A percentile compares a stretch with the other conserved stretches of the same genome.
Conservation (phyloP, 2,113 vertebrate genomes). For the Hymenochirus boettgeri region DNA sequence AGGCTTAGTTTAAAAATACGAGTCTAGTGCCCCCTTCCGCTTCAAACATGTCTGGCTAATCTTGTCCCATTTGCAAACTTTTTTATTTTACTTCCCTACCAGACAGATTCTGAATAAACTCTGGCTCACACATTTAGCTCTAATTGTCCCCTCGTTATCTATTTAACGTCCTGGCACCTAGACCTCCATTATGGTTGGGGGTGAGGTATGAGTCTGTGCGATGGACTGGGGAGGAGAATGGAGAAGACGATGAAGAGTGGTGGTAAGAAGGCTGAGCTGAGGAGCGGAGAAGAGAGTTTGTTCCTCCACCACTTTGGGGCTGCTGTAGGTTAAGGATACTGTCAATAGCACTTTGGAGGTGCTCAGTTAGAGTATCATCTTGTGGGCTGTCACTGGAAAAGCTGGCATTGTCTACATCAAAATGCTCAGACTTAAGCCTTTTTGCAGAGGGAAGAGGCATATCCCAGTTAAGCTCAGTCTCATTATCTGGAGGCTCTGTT, state of each 20-base stretch:
- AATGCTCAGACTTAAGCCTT: slow-evolving; percentile 77
- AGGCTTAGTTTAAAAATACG: slow-evolving; percentile 34
- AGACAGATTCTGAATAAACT: slow-evolving; percentile 10
- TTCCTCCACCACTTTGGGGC: slow-evolving; percentile 50
- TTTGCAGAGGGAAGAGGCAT: slow-evolving; percentile 69
- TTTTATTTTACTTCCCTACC: background rate
- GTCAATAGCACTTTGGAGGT: slow-evolving; percentile 93
- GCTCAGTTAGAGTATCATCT: slow-evolving; percentile 83
- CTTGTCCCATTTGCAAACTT: slow-evolving; percentile 30
- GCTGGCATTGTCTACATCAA: slow-evolving; percentile 88
- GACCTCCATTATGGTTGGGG: slow-evolving; percentile 81
- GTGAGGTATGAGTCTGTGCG: slow-evolving; percentile 63
- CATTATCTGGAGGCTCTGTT: slow-evolving; percentile 34
- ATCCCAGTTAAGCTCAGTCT: slow-evolving; percentile 53
- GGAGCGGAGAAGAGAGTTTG: slow-evolving; percentile 47
- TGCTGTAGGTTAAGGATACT: slow-evolving; percentile 95
- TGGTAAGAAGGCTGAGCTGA: slow-evolving; percentile 56
- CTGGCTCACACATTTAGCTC: slow-evolving; percentile 14
- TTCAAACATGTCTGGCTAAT: slow-evolving; percentile 12
- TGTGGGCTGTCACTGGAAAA: slow-evolving; percentile 91
- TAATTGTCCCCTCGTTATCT: slow-evolving; percentile 77
- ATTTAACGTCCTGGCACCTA: slow-evolving; percentile 85
- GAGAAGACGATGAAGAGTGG: slow-evolving; percentile 62
- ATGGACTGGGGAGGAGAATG: slow-evolving; percentile 69
- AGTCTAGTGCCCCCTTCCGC: slow-evolving; percentile 6